A percentile compares a stretch with the other conserved stretches of the same genome.
Conservation (phyloP, 2,797 vertebrate species). For the Eulemur albifrons region DNA sequence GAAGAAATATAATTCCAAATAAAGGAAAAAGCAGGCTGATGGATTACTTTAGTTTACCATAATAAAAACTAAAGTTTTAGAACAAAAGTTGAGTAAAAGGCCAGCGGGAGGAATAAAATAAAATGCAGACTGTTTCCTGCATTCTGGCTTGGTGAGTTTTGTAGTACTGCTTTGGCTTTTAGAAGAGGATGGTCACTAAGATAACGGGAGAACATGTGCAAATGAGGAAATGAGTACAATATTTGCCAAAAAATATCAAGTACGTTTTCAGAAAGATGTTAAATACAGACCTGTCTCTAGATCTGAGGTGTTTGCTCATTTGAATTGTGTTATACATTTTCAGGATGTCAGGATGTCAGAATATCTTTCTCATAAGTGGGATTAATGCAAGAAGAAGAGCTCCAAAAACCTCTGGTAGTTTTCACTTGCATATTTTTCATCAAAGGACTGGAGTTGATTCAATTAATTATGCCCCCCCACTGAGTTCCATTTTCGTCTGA, state of each 20-base stretch:
- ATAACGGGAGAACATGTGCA: not conserved
- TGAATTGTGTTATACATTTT: not conserved
- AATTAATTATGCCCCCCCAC: slow-evolving; percentile 46
- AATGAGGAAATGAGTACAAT: not conserved
- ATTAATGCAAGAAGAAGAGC: not conserved
- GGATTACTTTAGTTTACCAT: not conserved
- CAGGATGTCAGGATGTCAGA: not conserved
- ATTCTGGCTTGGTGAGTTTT: not conserved
- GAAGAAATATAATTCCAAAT: not conserved
- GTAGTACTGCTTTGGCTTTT: not conserved
- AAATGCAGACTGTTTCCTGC: not conserved
- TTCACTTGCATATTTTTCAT: slow-evolving; percentile 9
- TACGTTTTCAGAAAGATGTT: not conserved
- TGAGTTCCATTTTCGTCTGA: slow-evolving; percentile 58
- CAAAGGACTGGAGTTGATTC: slow-evolving; percentile 52
- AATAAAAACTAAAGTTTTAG: not conserved
- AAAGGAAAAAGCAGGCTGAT: not conserved
- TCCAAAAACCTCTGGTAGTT: not conserved
- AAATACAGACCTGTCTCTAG: not conserved
- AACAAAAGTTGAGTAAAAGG: not conserved
- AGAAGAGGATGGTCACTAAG: not conserved
- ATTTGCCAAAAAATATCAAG: not conserved
- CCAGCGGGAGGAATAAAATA: not conserved
- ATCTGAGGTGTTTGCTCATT: not conserved
- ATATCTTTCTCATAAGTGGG: not conserved